phyloP scores from a whole-genome alignment of 2,888 invertebrate genomes.

The Euphydryas editha region DNA sequence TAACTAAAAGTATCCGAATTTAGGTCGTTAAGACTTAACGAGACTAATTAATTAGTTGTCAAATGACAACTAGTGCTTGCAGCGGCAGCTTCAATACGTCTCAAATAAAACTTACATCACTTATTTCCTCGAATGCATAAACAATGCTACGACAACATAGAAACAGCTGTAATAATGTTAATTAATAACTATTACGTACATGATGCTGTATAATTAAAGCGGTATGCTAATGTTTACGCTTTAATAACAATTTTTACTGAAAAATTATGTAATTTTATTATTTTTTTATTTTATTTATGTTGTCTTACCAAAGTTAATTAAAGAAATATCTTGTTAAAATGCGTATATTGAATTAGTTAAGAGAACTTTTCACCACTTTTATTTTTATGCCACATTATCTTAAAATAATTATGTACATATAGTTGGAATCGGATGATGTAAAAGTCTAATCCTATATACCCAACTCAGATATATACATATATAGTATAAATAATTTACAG shows the following conservation, averaged over 20 bases:
- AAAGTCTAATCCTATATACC: no score
- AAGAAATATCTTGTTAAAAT: not conserved
- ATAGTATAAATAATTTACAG: no score
- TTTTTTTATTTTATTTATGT: conserved; percentile 14
- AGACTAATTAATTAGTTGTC: not conserved
- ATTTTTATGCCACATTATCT: no score
- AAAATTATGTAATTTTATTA: conserved; percentile 20
- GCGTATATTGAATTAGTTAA: not conserved
- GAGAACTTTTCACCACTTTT: no score
- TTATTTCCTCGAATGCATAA: conserved; percentile 36
- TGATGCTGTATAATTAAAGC: conserved; percentile 43
- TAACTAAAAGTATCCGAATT: no score
- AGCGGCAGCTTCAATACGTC: not conserved
- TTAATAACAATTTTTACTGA: conserved; percentile 23
- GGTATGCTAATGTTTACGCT: conserved; percentile 33
- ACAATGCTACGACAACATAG: conserved; percentile 37
- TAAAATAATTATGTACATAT: no score
- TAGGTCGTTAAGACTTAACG: no score
- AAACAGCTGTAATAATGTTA: conserved; percentile 47
- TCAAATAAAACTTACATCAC: conserved; percentile 39
- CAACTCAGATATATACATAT: no score
- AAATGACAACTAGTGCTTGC: not conserved
- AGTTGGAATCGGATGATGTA: no score
- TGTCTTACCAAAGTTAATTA: not conserved
- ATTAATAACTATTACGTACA: conserved; percentile 46